Evolutionary conservation across 30 jellyfish, hydroid and myxozoan species (phyloP).

Genomic region (Cassiopea xamachana): DNA sequence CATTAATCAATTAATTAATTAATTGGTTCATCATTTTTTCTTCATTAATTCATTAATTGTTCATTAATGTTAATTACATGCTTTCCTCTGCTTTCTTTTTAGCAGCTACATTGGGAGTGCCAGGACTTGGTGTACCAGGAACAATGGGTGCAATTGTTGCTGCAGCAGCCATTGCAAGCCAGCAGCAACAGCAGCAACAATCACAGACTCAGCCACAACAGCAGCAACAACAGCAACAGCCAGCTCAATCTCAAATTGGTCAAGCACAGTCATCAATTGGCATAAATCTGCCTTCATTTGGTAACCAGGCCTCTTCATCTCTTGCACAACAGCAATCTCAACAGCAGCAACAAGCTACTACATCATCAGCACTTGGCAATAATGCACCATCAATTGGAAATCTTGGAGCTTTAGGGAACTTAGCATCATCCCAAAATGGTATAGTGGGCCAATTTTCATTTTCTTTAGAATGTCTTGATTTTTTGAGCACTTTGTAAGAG

Average conservation of each 20-base stretch:
- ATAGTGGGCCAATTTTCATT: neutral
- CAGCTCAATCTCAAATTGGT: conserved; percentile 50
- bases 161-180: conserved; percentile 92
- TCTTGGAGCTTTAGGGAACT: conserved; percentile 25
- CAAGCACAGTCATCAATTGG: conserved; percentile 62
- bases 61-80: no score
- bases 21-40: neutral
- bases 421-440: conserved; percentile 29
- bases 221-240: conserved; percentile 88
- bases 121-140: conserved; percentile 82
- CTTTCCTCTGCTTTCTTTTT: neutral
- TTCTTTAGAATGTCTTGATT: neutral
- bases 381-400: conserved; percentile 39
- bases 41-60: neutral
- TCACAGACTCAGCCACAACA: conserved; percentile 68
- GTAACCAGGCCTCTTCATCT: conserved; percentile 28
- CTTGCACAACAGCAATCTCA: conserved; percentile 15
- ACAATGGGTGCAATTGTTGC: conserved; percentile 98
- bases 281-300: conserved; percentile 39
- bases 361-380: conserved; percentile 40
- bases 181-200: conserved; percentile 79
- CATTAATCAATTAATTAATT: neutral
- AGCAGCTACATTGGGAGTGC: conserved; percentile 48
- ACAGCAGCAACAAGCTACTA: conserved; percentile 36
- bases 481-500: no score